Conservation (phyloP, 2,113 vertebrate genomes). For the Hypanus sabinus region DNA sequence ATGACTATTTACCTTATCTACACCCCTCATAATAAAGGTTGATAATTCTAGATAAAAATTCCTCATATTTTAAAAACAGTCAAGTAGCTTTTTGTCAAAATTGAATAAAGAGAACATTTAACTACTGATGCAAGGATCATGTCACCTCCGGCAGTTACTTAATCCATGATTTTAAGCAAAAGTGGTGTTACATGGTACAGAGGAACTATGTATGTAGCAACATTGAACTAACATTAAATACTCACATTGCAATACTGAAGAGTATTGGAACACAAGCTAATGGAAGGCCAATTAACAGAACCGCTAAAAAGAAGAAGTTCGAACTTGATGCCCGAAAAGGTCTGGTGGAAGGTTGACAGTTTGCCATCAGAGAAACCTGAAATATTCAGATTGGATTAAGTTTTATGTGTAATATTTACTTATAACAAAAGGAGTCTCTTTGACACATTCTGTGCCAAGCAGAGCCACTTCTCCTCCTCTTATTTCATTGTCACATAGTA, state of each 20-base stretch:
- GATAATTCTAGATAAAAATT: neutral
- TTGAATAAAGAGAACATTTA: neutral
- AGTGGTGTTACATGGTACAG: neutral
- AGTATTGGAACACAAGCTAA: constrained; percentile 74
- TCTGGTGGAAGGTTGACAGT: constrained; percentile 69
- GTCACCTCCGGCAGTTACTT: neutral
- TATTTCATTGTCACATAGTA: too few relatives aligned
- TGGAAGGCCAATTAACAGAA: constrained; percentile 78
- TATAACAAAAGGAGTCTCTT: too few relatives aligned
- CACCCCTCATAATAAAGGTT: neutral
- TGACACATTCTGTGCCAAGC: too few relatives aligned
- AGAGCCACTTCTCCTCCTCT: too few relatives aligned
- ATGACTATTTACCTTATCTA: too few relatives aligned
- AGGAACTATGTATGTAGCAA: neutral
- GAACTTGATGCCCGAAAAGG: constrained; percentile 85
- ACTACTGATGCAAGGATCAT: neutral
- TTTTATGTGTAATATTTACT: neutral
- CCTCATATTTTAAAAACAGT: neutral
- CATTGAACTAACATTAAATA: constrained; percentile 36
- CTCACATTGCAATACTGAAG: constrained; percentile 77
- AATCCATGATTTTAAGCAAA: neutral
- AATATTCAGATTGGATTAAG: neutral
- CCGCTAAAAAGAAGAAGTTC: constrained; percentile 82
- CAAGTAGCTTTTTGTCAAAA: neutral
- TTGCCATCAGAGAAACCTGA: constrained; percentile 73